Evolutionary conservation across 2,113 vertebrate genomes (phyloP).

Genomic region (Smithornis capensis): DNA sequence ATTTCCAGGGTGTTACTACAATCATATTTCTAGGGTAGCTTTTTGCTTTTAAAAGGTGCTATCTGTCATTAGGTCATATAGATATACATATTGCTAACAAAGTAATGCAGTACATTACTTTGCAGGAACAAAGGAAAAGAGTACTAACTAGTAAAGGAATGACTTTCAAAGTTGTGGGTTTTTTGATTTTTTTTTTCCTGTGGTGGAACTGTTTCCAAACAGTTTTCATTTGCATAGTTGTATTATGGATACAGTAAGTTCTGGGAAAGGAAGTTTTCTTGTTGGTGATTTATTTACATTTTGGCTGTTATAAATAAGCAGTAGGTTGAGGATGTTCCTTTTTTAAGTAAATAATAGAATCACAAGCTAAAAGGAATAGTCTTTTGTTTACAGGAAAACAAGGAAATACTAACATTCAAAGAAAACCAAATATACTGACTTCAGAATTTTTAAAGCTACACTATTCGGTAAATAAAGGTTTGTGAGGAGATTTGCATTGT

Average conservation of each 20-base stretch:
- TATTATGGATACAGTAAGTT: constrained; percentile 22
- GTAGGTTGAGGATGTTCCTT: not conserved
- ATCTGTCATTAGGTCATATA: not conserved
- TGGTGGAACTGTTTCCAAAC: not conserved
- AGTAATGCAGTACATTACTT: too few species aligned
- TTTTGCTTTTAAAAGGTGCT: not conserved
- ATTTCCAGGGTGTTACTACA: not conserved
- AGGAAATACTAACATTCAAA: not conserved
- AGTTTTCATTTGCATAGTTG: not conserved
- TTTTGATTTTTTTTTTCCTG: not conserved
- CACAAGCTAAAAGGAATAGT: not conserved
- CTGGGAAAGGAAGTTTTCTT: not conserved
- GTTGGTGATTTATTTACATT: not conserved
- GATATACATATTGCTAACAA: not conserved
- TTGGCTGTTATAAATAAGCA: not conserved
- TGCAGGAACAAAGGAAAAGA: not conserved
- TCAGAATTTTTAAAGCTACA: not conserved
- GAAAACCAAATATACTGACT: not conserved
- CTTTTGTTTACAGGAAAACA: not conserved
- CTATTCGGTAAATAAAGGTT: not conserved
- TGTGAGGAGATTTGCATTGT: not conserved
- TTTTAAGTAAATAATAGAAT: not conserved
- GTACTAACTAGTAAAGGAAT: not conserved
- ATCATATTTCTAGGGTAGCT: not conserved
- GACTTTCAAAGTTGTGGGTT: not conserved